Percentiles rank a stretch among this genome's conserved stretches.
Evolutionary conservation across 2,113 vertebrate species (phyloP).

Genomic region (Amia ocellicauda): DNA sequence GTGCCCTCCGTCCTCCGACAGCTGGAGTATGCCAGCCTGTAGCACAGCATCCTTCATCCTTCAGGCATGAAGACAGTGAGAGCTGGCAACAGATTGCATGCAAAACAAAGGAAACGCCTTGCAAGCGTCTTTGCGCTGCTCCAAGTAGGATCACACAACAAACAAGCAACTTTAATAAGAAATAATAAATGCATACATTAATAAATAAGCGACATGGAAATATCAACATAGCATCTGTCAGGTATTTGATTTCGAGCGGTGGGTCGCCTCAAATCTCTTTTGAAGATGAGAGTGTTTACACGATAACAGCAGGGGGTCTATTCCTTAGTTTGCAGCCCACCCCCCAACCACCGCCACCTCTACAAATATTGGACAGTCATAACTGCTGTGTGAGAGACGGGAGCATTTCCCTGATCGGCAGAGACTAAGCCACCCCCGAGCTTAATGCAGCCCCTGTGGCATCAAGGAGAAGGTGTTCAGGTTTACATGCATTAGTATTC

Average conservation of each 20-base stretch:
- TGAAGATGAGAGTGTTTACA: constrained; percentile 27
- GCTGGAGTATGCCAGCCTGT: no score
- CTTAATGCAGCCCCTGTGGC: background rate
- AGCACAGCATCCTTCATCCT: no score
- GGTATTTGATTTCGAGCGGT: constrained; percentile 42
- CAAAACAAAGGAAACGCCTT: no score
- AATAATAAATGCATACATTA: background rate
- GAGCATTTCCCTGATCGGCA: background rate
- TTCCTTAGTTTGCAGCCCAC: constrained; percentile 22
- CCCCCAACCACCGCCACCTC: no score
- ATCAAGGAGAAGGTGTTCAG: constrained; percentile 5
- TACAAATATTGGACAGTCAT: no score
- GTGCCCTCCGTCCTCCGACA: no score
- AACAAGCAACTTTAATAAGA: no score
- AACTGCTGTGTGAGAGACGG: constrained; percentile 15
- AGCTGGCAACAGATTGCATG: no score
- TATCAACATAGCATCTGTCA: constrained; percentile 28
- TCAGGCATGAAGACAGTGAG: no score
- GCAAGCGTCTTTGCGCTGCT: no score
- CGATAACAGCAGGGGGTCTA: constrained; percentile 42
- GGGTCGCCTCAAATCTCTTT: constrained; percentile 24
- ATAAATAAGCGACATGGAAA: constrained; percentile 37
- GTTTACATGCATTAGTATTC: background rate
- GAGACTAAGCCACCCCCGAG: background rate
- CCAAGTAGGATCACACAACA: constrained; percentile 1